Percentiles rank a stretch among this genome's conserved stretches.
Evolutionary conservation across 1,140 invertebrate genomes (phyloP).

Genomic region (Cotesia typhae): DNA sequence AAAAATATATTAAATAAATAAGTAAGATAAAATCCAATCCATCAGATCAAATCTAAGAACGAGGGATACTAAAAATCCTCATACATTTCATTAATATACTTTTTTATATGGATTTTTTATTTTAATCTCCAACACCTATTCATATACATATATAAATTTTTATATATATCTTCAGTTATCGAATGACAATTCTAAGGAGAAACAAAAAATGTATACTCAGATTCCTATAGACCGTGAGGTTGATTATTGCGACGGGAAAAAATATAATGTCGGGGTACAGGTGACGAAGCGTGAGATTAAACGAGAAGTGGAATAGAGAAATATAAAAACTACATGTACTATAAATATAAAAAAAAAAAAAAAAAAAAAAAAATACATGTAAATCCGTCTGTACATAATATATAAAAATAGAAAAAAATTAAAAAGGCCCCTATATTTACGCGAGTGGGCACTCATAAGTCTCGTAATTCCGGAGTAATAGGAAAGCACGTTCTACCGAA

Average conservation of each 20-base stretch:
- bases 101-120: neutral
- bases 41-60: neutral
- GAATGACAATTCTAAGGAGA: slow-evolving; percentile 4
- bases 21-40: neutral
- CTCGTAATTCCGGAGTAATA: neutral
- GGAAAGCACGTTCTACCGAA: slow-evolving; percentile 11
- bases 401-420: neutral
- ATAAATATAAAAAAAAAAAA: slow-evolving; percentile 1
- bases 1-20: neutral
- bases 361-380: slow-evolving; percentile 1
- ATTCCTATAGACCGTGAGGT: neutral
- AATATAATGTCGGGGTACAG: slow-evolving; percentile 1
- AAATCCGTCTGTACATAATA: neutral
- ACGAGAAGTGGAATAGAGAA: slow-evolving; percentile 28
- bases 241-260: slow-evolving; percentile 16
- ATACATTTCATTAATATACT: neutral
- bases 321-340: slow-evolving; percentile 2
- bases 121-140: slow-evolving; percentile 12
- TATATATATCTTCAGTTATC: neutral
- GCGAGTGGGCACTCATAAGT: slow-evolving; percentile 10
- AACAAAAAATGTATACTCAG: slow-evolving; percentile 13
- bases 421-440: slow-evolving; percentile 5
- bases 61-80: neutral
- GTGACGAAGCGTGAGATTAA: slow-evolving; percentile 36
- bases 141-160: neutral